Base-by-base conservation (phyloP, 2,888 invertebrate genomes). In the Melitaea athalia region DNA sequence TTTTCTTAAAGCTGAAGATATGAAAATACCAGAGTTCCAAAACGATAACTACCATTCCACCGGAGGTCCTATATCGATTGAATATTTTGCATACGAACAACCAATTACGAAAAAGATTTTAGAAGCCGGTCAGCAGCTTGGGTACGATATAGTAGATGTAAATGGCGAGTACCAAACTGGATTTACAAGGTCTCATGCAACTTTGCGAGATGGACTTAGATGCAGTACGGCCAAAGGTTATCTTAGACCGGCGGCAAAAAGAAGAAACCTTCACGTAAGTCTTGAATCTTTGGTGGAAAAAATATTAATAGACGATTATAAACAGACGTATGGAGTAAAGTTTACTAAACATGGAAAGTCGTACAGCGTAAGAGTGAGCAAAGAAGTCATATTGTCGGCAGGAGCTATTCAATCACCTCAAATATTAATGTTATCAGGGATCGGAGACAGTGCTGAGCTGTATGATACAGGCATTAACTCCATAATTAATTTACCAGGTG, bases 151-250 rank as follows among this genome's bases (percentile, higher is more conserved):
- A 15, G 79, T 93, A 0, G 98, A 98, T 80, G 93, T 96, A 0
- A 98, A 98, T 83, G 97, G 97, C 0, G 93, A 92, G 57, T 92
- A 86, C n/a, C 98, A 98, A 86, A 95, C 95, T 0, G 98, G 97
- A 0, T 97, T 97, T 76, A 95, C 95, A 0, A 92, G 94, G 45
- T 95, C 97, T 0, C 97, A 96, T 73, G 97, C 95, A 0, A 97
- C 97, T 0, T 79, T 97, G 3, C 90, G 96, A 5, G 93, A 97
- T 68, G 98, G 98, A 0, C 88, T 97, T 0, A 93, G 98, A 1
- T 97, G 97, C 80, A 97, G 97, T 78, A 95, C 97, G 0, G 96
- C 97, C 12, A 98, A 97, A 87, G 97, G 95, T 0, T 98, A 95
- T 80, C 84, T 98, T 6, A 90, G 97, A 53, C 94, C 96, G 0